Evolutionary conservation across 2,888 invertebrate genomes (phyloP).

Genomic region (Bembecia ichneumoniformis): DNA sequence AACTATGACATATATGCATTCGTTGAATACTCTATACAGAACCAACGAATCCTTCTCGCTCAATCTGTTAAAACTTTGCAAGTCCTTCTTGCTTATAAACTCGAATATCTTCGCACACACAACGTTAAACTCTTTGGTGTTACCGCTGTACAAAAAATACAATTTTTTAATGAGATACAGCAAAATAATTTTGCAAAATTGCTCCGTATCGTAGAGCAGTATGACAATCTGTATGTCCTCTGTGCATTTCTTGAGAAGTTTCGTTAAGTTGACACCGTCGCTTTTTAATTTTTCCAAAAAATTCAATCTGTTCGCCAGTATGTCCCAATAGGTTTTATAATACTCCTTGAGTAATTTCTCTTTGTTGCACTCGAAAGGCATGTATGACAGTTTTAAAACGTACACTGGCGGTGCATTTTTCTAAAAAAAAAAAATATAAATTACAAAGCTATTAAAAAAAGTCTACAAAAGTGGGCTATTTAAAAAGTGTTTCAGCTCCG

Average conservation of each 20-base stretch:
- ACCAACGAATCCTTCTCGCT: constrained; percentile 26
- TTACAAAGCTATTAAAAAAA: background rate
- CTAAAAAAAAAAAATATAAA: constrained; percentile 29
- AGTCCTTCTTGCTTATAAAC: constrained; percentile 28
- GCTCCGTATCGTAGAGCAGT: constrained; percentile 35
- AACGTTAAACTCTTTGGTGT: constrained; percentile 27
- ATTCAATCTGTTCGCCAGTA: constrained; percentile 39
- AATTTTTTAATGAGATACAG: constrained; percentile 45
- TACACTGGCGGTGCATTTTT: constrained; percentile 36
- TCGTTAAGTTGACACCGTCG: constrained; percentile 25
- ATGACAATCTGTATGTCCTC: constrained; percentile 40
- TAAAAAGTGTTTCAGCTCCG: background rate
- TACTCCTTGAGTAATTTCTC: constrained; percentile 36
- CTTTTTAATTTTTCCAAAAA: constrained; percentile 44
- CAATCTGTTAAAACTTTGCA: constrained; percentile 28
- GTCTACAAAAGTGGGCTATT: background rate
- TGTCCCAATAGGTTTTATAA: constrained; percentile 52
- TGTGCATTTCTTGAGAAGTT: constrained; percentile 38
- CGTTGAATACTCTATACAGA: constrained; percentile 41
- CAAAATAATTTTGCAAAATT: constrained; percentile 36
- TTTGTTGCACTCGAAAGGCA: constrained; percentile 43
- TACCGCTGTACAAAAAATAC: constrained; percentile 32
- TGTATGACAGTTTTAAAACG: constrained; percentile 47
- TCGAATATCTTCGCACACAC: constrained; percentile 33
- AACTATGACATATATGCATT: constrained; percentile 41